Evolutionary conservation across 2,113 vertebrate species (phyloP), one percentile per base, ranked within the genome.

Genomic region (Nothoprocta perdicaria): DNA sequence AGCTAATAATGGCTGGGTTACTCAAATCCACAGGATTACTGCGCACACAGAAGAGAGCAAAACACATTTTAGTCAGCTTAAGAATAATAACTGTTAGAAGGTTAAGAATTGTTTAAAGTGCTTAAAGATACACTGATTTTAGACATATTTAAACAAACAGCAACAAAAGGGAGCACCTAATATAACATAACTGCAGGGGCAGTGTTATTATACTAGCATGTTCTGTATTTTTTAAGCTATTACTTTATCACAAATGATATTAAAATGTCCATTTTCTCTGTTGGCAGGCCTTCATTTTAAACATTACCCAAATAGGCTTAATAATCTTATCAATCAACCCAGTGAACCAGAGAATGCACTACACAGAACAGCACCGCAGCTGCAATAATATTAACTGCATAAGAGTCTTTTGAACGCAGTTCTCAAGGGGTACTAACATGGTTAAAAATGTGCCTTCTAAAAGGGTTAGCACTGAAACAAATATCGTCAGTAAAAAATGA

Each of bases 11-110:
- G 79, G 98, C 97, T 91, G 99, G 99, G 96, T 99, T 99, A 98
- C 99, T 99, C 97, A 99, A 98, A 97, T 99, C 99, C 98, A 99
- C 99, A 29, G 99, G 99, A 97, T 99, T 99, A 96, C 99, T 99
- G 95, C 50, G 84, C 26, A 92, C 40, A 73, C 24, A 46, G 21
- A 81, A 68, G 45, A 82, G 23, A 90, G 31, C 6, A 91, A 75
- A 77, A 65, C 9, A 40, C 7, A 58, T 12, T 58, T 79, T 31
- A 91, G 65, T 90, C 33, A 63, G 62, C 50, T 93, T 24, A 85
- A 81, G n/a, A 85, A 61, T 11, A 85, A 26, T 11, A 85, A 27
- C 18, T 66, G 26, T 43, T 63, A 43, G 27, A n/a, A 84, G 57
- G 65, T 75, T 43, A 13, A 74, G 73, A 89, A 71, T 48, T 22